Evolutionary conservation across 2,797 vertebrate genomes (phyloP).

Genomic region (Eulemur mongoz): DNA sequence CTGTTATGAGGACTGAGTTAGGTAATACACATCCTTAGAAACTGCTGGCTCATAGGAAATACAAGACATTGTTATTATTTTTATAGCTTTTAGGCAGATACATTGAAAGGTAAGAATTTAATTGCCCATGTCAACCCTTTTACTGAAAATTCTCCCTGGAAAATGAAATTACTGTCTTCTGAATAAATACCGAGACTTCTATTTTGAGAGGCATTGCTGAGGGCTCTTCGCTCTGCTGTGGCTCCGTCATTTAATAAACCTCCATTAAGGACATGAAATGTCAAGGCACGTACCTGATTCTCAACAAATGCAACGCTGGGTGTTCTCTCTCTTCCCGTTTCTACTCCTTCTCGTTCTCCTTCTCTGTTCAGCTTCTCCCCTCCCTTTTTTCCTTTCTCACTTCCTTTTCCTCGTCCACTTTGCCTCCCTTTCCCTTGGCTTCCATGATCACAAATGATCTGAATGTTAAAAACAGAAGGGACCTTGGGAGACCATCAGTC

Average conservation of each 20-base stretch:
- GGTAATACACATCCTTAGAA: background rate
- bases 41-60: constrained; percentile 22
- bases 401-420: background rate
- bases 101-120: constrained; percentile 62
- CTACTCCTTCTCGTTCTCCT: background rate
- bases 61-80: background rate
- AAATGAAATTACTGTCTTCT: constrained; percentile 59
- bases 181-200: constrained; percentile 43
- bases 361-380: background rate
- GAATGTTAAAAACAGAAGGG: background rate
- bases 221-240: background rate
- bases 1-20: background rate
- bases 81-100: constrained; percentile 48
- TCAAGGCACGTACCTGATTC: background rate
- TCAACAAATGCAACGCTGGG: background rate
- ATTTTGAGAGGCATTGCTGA: background rate
- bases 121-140: constrained; percentile 35
- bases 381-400: too few relatives aligned
- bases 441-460: background rate
- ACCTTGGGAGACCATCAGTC: background rate
- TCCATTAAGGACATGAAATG: background rate
- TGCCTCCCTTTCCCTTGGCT: background rate
- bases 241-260: constrained; percentile 18
- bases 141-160: constrained; percentile 42
- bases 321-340: background rate